Evolutionary conservation across 2,888 invertebrate genomes (phyloP).

Genomic region (Cheilosia grossa): DNA sequence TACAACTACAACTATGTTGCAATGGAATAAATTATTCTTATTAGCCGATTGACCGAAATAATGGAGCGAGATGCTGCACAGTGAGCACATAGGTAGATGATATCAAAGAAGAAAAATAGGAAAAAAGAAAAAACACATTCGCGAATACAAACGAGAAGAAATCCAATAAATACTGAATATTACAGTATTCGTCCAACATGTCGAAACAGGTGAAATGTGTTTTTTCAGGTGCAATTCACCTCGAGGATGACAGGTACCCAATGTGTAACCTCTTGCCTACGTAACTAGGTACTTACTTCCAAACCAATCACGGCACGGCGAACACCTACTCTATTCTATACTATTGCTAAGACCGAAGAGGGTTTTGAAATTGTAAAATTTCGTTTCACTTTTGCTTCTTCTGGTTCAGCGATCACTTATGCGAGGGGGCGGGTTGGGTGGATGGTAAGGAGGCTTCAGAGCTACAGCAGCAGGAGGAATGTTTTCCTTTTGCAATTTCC

Average conservation of each 20-base stretch:
- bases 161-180: conserved; percentile 62
- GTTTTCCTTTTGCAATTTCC: conserved; percentile 48
- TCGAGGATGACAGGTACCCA: conserved; percentile 68
- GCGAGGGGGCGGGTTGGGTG: conserved; percentile 17
- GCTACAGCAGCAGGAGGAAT: conserved; percentile 15
- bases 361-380: conserved; percentile 45
- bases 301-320: conserved; percentile 33
- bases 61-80: conserved; percentile 54
- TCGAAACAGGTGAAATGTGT: conserved; percentile 64
- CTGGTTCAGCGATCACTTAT: conserved; percentile 26
- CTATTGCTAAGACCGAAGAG: conserved; percentile 17
- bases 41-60: conserved; percentile 67
- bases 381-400: conserved; percentile 52
- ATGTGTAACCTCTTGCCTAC: conserved; percentile 47
- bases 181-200: conserved; percentile 26
- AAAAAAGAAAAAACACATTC: conserved; percentile 19
- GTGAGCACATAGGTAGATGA: conserved; percentile 25
- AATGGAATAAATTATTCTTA: conserved; percentile 56
- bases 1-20: conserved; percentile 37
- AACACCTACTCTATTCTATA: conserved; percentile 58
- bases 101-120: conserved; percentile 49
- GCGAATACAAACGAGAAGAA: conserved; percentile 24
- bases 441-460: conserved; percentile 5
- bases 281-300: conserved; percentile 51
- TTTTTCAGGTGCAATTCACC: conserved; percentile 67